A percentile compares a stretch with the other conserved stretches of the same genome.
Evolutionary conservation across 2,797 vertebrate genomes (phyloP).

Genomic region (Centroberyx gerrardi): DNA sequence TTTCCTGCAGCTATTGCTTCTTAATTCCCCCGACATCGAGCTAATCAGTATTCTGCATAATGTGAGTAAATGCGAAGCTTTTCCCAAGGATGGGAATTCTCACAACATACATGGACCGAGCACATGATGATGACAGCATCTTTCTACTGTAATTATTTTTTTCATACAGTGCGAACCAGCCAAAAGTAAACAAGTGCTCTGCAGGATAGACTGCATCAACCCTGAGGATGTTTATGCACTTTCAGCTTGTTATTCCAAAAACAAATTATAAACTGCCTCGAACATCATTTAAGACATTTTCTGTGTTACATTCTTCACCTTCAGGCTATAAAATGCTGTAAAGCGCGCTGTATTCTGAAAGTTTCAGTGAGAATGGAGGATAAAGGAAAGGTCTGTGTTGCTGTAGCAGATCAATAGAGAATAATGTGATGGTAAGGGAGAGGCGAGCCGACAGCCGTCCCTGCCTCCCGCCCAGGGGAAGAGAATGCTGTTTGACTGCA

Average conservation of each 20-base stretch:
- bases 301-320: not conserved
- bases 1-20: constrained; percentile 46
- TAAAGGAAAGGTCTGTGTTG: constrained; percentile 10
- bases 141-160: not conserved
- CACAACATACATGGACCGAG: not conserved
- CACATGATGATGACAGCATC: not conserved
- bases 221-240: too few species aligned
- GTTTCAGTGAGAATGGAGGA: not conserved
- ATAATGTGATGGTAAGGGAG: constrained; percentile 1
- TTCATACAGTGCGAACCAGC: too few species aligned
- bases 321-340: not conserved
- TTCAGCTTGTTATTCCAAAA: not conserved
- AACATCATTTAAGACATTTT: not conserved
- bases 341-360: not conserved
- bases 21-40: constrained; percentile 25
- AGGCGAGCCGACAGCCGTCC: not conserved
- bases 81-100: not conserved
- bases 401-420: constrained; percentile 39
- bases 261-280: not conserved
- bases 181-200: too few species aligned
- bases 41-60: constrained; percentile 33
- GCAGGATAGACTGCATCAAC: not conserved
- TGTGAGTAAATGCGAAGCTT: constrained; percentile 4
- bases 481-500: constrained; percentile 16
- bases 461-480: not conserved